phyloP scores from a whole-genome alignment of 2,113 vertebrate species.

The Chroicocephalus ridibundus region DNA sequence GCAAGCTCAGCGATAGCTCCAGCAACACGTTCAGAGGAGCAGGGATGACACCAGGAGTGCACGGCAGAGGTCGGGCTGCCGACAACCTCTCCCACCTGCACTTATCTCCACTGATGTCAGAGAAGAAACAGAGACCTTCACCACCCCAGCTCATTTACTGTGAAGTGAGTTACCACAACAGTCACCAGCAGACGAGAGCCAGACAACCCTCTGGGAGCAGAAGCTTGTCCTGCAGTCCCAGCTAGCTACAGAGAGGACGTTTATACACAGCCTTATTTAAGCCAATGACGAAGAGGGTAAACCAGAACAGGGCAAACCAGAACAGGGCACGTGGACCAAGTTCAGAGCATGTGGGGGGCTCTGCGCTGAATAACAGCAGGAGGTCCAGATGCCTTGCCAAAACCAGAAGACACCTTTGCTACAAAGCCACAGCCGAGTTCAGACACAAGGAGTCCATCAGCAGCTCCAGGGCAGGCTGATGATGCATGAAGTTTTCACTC shows the following conservation, averaged over 20 bases:
- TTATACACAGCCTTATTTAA: neutral
- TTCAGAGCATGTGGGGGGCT: neutral
- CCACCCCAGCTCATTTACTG: neutral
- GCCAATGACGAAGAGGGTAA: neutral
- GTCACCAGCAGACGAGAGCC: neutral
- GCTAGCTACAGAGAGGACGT: neutral
- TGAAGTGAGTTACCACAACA: neutral
- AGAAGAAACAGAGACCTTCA: neutral
- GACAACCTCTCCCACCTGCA: neutral
- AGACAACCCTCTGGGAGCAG: neutral
- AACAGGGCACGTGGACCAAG: neutral
- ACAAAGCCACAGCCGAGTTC: neutral
- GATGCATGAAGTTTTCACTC: neutral
- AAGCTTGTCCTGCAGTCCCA: neutral
- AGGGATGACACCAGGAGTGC: rapidly evolving
- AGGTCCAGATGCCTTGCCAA: neutral
- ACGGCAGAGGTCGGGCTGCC: neutral
- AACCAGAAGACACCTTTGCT: neutral
- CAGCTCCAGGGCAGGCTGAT: neutral
- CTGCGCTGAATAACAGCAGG: neutral
- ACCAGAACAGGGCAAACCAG: neutral
- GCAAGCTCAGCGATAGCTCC: neutral
- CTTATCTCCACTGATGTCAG: neutral
- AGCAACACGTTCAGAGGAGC: neutral
- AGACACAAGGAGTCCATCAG: neutral